Conservation (phyloP, 37 sponge, comb jelly and placozoan species). For the Theonella swinhoei region DNA sequence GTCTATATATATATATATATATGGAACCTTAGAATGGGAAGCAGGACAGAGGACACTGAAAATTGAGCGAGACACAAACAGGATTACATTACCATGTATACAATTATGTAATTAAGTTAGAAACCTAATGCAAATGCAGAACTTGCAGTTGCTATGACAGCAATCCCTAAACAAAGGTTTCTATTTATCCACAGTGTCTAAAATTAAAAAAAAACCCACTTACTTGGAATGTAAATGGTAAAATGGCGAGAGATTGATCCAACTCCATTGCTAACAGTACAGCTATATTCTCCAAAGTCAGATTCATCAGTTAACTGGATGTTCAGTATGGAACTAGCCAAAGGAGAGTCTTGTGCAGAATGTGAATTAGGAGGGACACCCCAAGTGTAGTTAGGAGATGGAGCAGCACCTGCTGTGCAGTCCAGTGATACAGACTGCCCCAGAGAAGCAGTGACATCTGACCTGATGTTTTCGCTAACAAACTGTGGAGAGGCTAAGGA, state of each 20-base stretch:
- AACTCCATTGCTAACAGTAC: neutral
- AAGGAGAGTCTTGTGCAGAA: neutral
- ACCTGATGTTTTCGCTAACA: neutral
- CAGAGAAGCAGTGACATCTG: neutral
- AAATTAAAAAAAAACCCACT: too few species aligned
- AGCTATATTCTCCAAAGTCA: neutral
- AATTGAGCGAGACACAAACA: too few species aligned
- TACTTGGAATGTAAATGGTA: neutral
- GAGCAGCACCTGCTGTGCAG: constrained; percentile 21
- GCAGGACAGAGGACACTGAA: too few species aligned
- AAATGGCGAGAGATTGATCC: neutral
- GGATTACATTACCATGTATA: too few species aligned
- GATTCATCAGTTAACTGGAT: neutral
- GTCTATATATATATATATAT: too few species aligned
- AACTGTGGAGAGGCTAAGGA: constrained; percentile 15
- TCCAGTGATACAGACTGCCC: neutral
- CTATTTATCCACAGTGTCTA: too few species aligned
- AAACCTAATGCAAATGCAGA: too few species aligned
- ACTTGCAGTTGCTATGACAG: too few species aligned
- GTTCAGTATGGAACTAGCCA: neutral
- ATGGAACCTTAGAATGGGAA: too few species aligned
- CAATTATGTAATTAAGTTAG: too few species aligned
- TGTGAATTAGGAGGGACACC: neutral
- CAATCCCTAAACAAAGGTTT: too few species aligned
- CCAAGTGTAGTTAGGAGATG: constrained; percentile 17